phyloP scores from a whole-genome alignment of 2,888 invertebrate genomes.

The Drosophila neotestacea region DNA sequence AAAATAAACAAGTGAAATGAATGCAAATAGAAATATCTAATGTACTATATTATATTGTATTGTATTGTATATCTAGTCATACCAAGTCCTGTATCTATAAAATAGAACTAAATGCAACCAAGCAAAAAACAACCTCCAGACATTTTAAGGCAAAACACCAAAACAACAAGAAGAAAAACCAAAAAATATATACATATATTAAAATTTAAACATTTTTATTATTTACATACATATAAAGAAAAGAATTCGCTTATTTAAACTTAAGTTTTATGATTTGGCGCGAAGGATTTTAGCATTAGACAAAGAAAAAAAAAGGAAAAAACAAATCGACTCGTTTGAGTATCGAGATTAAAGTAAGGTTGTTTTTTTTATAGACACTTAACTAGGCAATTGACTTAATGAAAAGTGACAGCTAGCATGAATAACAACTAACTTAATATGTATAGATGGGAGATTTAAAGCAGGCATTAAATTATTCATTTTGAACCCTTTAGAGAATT shows the following conservation, averaged over 20 bases:
- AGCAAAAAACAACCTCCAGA: slow-evolving; percentile 37
- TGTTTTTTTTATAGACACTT: slow-evolving; percentile 66
- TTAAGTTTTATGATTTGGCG: slow-evolving; percentile 68
- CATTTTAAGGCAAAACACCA: slow-evolving; percentile 55
- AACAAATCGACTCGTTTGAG: slow-evolving; percentile 23
- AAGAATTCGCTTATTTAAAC: slow-evolving; percentile 68
- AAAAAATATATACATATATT: slow-evolving; percentile 2
- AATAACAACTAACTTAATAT: slow-evolving; percentile 12
- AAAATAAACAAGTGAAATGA: slow-evolving; percentile 8
- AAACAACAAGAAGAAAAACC: slow-evolving; percentile 13
- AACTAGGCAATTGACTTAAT: slow-evolving; percentile 47
- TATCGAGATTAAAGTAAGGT: slow-evolving; percentile 63
- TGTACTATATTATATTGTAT: slow-evolving; percentile 41
- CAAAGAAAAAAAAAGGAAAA: slow-evolving; percentile 3
- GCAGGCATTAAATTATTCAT: slow-evolving; percentile 21
- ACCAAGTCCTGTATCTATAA: slow-evolving; percentile 48
- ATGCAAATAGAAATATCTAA: slow-evolving; percentile 31
- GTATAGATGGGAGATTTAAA: slow-evolving; percentile 7
- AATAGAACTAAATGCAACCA: slow-evolving; percentile 38
- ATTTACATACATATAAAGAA: slow-evolving; percentile 52
- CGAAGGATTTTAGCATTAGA: slow-evolving; percentile 49
- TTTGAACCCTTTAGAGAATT: slow-evolving; percentile 10
- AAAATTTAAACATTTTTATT: slow-evolving; percentile 39
- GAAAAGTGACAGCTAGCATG: slow-evolving; percentile 28
- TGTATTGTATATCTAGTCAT: slow-evolving; percentile 44